Conservation (phyloP, 1,140 invertebrate genomes). For the Phthorimaea operculella region DNA sequence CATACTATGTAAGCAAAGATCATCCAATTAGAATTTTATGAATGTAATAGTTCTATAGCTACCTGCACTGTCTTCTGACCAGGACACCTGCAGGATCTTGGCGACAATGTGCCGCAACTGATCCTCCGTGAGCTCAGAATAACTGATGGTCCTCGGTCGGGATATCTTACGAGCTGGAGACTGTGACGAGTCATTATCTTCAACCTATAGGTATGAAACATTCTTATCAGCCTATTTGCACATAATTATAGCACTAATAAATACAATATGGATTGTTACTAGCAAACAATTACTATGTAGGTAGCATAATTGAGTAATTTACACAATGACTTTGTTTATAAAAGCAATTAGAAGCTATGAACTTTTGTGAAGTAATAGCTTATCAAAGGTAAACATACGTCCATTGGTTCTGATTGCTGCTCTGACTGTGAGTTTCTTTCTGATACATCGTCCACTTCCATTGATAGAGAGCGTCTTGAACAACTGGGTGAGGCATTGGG, state of each 20-base stretch:
- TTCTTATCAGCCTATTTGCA: background rate
- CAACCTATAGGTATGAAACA: conserved; percentile 36
- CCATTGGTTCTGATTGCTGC: conserved; percentile 55
- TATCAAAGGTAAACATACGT: conserved; percentile 29
- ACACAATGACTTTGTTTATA: no score
- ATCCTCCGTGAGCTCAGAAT: conserved; percentile 72
- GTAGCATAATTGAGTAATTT: no score
- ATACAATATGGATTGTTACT: no score
- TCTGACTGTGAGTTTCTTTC: conserved; percentile 58
- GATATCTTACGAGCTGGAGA: conserved; percentile 58
- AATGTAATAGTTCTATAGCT: background rate
- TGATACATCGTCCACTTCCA: conserved; percentile 61
- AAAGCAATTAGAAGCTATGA: no score
- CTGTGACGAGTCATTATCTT: conserved; percentile 52
- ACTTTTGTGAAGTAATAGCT: no score
- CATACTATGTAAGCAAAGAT: no score
- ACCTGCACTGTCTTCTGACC: conserved; percentile 71
- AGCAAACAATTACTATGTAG: no score
- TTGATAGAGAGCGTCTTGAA: conserved; percentile 54
- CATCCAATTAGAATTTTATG: no score
- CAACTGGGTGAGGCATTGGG: conserved; percentile 56
- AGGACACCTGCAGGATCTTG: conserved; percentile 74
- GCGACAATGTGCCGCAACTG: conserved; percentile 72
- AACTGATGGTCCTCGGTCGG: conserved; percentile 58
- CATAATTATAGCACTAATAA: no score